Base-by-base conservation (phyloP, 2,797 vertebrate genomes). In the Sebastes flavidus region DNA sequence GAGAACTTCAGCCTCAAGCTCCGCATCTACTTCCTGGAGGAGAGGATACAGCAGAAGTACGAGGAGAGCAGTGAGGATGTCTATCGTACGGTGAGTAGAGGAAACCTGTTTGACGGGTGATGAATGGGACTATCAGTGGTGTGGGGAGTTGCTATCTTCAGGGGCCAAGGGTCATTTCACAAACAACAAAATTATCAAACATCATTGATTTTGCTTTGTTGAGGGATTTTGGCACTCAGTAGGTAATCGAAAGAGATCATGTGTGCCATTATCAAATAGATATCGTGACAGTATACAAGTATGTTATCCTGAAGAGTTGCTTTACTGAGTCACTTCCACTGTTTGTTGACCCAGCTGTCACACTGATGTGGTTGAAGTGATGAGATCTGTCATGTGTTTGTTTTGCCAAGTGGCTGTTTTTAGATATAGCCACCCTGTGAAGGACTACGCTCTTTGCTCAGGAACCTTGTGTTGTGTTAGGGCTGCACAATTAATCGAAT, bases 1-100 rank as follows among this genome's bases (percentile, higher is more conserved):
- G 98, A 99, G 96, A 99, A 99, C 95, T 99, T 99, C 97, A 99
- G 98, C 95, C 97, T 99, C 93, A 99, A 99, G 96, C 96, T 99
- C 83, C 97, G 98, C 89, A 99, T 99, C 94, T 99, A 99, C 95
- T 99, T 99, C 94, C 96, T 99, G 96, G 98, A 99, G 93, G 98
- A 99, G 92, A 96, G 96, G 69, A 97, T 99, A 91, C 98, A 99
- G 85, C 97, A 97, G 95, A 99, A 99, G 94, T 97, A 97, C 78
- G 97, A 98, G 94, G 96, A 95, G 91, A 97, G 96, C 94, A 95
- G 96, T 72, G 97, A 99, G 2, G 97, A 99, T 88, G 93, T 99
- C 89, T 97, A 98, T 95, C 96, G 94, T 85, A 95, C 96, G 94
- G 98, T 99, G 94, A 98, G 98, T 91, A 60, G 11, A 0, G 67